Conservation (phyloP, 1,140 invertebrate species). For the Drosophila rufa region DNA sequence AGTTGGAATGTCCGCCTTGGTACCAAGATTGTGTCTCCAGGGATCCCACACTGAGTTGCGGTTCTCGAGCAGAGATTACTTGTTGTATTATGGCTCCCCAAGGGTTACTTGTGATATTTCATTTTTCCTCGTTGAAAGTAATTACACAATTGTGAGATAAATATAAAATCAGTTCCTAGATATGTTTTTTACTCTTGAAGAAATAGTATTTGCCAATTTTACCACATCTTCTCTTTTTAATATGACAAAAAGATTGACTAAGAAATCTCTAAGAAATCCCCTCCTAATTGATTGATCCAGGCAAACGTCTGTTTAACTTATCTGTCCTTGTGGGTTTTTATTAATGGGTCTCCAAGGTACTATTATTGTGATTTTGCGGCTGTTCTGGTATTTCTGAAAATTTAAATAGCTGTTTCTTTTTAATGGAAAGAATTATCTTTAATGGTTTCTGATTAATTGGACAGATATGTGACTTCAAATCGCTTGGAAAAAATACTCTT, state of each 20-base stretch:
- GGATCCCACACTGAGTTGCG: conserved; percentile 4
- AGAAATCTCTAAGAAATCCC: neutral
- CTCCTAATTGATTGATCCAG: neutral
- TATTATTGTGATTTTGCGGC: neutral
- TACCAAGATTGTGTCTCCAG: conserved; percentile 13
- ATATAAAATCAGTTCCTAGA: neutral
- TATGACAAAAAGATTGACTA: too few relatives aligned
- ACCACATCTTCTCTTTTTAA: neutral
- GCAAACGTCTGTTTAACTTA: neutral
- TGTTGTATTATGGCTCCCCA: conserved; percentile 3
- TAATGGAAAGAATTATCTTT: neutral
- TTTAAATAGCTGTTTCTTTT: neutral
- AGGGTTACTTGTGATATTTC: conserved; percentile 14
- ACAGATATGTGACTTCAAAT: too few relatives aligned
- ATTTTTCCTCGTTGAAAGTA: neutral
- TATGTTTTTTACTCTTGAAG: neutral
- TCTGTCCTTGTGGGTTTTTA: neutral
- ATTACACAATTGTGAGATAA: conserved; percentile 2
- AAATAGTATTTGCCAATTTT: neutral
- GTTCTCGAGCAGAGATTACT: neutral
- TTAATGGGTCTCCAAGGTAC: conserved; percentile 14
- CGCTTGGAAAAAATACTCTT: too few relatives aligned
- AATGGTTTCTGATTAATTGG: neutral
- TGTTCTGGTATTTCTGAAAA: neutral
- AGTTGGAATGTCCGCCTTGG: conserved; percentile 1